Conservation (phyloP, 2,888 invertebrate species). For the Lottia scabra region DNA sequence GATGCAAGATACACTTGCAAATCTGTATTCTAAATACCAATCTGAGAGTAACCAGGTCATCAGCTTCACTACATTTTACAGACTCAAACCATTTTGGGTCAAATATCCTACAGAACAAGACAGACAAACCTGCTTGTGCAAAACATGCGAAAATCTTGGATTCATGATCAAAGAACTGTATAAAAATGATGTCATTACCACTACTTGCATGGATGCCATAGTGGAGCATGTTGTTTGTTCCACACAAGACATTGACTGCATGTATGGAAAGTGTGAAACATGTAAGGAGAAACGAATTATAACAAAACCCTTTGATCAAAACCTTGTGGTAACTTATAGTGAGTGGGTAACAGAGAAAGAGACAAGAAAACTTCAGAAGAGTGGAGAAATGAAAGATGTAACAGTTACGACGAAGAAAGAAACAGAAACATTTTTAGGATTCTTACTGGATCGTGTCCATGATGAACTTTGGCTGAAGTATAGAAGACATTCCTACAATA, state of each 20-base stretch:
- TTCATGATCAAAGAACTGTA: conserved; percentile 22
- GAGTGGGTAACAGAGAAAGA: conserved; percentile 23
- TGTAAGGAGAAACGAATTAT: conserved; percentile 16
- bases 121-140: conserved; percentile 31
- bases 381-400: conserved; percentile 9
- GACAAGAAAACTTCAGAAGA: conserved; percentile 7
- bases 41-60: conserved; percentile 14
- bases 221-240: conserved; percentile 20
- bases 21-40: conserved; percentile 26
- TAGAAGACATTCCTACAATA: conserved; percentile 12
- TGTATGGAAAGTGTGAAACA: conserved; percentile 20
- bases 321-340: conserved; percentile 11
- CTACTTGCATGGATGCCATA: conserved; percentile 12
- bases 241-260: conserved; percentile 20
- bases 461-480: conserved; percentile 6
- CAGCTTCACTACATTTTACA: conserved; percentile 26
- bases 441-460: conserved; percentile 7
- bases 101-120: conserved; percentile 20
- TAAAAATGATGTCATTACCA: conserved; percentile 16
- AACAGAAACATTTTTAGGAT: background rate
- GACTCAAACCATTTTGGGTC: conserved; percentile 28
- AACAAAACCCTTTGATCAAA: conserved; percentile 8
- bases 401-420: conserved; percentile 7
- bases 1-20: conserved; percentile 21
- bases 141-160: conserved; percentile 27